Evolutionary conservation across 2,797 vertebrate genomes (phyloP), one percentile per base, ranked within the genome.

Genomic region (Tragopan temminckii): DNA sequence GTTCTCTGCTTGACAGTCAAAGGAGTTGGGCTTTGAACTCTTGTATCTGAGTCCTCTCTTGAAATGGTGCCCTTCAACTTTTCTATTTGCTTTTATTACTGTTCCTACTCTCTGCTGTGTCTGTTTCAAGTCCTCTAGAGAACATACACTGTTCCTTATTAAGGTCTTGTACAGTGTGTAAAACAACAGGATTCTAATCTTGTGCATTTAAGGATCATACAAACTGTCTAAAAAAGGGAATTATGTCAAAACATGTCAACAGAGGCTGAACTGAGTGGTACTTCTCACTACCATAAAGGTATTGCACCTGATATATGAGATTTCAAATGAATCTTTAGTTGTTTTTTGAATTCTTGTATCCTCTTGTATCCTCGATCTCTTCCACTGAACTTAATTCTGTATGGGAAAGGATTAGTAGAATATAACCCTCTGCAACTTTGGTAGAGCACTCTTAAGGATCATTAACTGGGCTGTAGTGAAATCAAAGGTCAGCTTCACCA

Each of bases 171-270:
- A 88, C 69, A 43, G 62, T 46, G 77, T 61, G 71, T 55, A 61
- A 78, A 94, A 55, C 58, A 91, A 55, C 62, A 90, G 42, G 43
- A 13, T 38, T 89, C 70, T 95, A 75, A 79, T 94, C 59, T 61
- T n/a, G 8, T 19, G 1, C 20, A 69, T 59, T 88, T 50, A 81
- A 63, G n/a, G 74, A 95, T 85, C 58, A 93, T 86, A n/a, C 55
- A 91, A 84, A 91, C 48, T 86, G 72, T 13, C 35, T 29, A 17
- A 84, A 86, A 48, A 94, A 81, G 91, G 45, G 40, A 72, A 69
- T 94, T 90, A 83, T 95, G 67, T 84, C 77, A 91, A 90, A 95
- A 88, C 38, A 20, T 38, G 55, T 83, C 88, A 79, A 42, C 42
- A 90, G 38, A 72, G 81, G 11, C 67, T 69, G 94, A 83, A 71